Percentiles rank a stretch among this genome's conserved stretches.
Conservation (phyloP, 2,888 invertebrate genomes). For the Tipula lateralis region DNA sequence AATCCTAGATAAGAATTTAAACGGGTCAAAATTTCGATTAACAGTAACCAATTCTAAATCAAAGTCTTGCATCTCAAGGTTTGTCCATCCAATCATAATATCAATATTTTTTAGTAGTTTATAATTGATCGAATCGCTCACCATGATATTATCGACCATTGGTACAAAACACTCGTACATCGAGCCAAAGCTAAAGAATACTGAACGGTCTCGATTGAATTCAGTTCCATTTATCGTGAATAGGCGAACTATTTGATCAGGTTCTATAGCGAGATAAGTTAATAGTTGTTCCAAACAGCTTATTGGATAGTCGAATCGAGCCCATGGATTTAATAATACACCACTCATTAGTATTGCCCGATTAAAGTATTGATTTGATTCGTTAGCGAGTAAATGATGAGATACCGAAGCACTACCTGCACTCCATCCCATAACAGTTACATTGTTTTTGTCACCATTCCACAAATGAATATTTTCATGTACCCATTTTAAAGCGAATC, state of each 20-base stretch:
- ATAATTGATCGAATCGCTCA: neutral
- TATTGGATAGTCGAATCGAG: neutral
- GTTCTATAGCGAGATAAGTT: neutral
- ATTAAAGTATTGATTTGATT: neutral
- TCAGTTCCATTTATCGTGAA: neutral
- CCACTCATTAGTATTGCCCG: neutral
- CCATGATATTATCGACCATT: neutral
- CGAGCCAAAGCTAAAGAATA: neutral
- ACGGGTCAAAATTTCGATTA: neutral
- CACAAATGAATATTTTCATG: neutral
- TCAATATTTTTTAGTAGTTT: neutral
- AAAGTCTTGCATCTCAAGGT: neutral
- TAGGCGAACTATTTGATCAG: no score
- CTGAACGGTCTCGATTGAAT: neutral
- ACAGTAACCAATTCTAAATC: neutral
- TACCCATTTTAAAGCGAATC: neutral
- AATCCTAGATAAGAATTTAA: neutral
- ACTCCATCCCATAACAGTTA: constrained; percentile 27
- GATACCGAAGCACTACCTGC: neutral
- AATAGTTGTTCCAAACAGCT: neutral
- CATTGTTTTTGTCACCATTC: neutral
- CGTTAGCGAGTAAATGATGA: neutral
- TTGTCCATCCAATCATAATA: neutral
- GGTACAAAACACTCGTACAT: neutral
- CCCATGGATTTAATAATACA: neutral